Evolutionary conservation across 2,888 invertebrate genomes (phyloP), one percentile per base, ranked within the genome.

Genomic region (Atethmia centrago): DNA sequence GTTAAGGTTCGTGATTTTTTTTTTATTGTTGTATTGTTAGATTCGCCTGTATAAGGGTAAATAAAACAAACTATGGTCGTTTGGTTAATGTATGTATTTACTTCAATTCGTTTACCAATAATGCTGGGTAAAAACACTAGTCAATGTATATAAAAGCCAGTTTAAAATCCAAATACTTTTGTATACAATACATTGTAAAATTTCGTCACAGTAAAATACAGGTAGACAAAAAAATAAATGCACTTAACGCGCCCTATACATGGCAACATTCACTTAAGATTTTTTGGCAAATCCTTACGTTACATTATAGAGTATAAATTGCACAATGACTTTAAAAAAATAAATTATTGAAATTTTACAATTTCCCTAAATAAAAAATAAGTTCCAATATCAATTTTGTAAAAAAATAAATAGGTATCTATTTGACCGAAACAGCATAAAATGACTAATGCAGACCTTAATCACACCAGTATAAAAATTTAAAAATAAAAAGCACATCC

Each of bases 171-270:
- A 83, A 92, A 92, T 89, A 88, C 87, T 88, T 88, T 90, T 92
- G 89, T 91, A 92, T 90, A 92, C 83, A 82, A 82, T 88, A 91
- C 88, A 89, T 90, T 87, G 89, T 89, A 90, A 89, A 92, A 90
- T 93, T 93, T 93, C 86, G 90, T 90, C 88, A 84, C 88, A 81
- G 86, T 90, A 89, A 90, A 91, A 90, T 91, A 91, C 89, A 89
- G 85, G 88, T 92, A 91, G 92, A 93, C 91, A 93, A 93, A 93
- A 93, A 85, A 94, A 94, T 94, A 95, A 95, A 95, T 95, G 94
- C 94, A 94, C 92, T 91, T 91, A 90, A 88, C 88, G 90, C 91
- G 92, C 93, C 94, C 90, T 92, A 91, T 92, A 94, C 91, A 94
- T 94, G 95, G 94, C 94, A 93, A 92, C 93, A 92, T 91, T 91